phyloP scores from a whole-genome alignment of 64 coral and sea anemone species.

The Porites australiensis region DNA sequence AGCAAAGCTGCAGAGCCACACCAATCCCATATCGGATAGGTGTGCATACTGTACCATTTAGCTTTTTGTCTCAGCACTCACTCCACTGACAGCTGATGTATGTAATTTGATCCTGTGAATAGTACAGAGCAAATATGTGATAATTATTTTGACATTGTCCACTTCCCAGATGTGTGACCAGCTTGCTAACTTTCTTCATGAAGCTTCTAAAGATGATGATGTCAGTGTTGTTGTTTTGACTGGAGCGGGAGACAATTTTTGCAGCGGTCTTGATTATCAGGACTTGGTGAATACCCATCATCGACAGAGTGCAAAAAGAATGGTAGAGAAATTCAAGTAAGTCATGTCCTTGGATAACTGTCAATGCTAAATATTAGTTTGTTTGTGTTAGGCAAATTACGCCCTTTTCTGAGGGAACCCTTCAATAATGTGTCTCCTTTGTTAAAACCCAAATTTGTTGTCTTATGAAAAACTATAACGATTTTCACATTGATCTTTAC shows the following conservation, averaged over 20 bases:
- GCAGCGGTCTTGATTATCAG: conserved; percentile 86
- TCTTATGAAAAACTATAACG: too few species aligned
- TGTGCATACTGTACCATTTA: too few species aligned
- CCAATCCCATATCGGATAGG: too few species aligned
- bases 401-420: not conserved
- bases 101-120: too few species aligned
- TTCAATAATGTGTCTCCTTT: too few species aligned
- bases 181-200: conserved; percentile 77
- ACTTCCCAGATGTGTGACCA: conserved; percentile 94
- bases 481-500: too few species aligned
- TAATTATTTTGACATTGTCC: not conserved
- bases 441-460: too few species aligned
- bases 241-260: conserved; percentile 81
- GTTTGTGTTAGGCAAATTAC: not conserved
- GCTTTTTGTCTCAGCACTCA: too few species aligned
- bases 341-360: not conserved
- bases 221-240: conserved; percentile 82
- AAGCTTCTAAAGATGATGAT: conserved; percentile 81
- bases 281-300: conserved; percentile 40
- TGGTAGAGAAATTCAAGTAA: conserved; percentile 98
- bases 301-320: conserved; percentile 67
- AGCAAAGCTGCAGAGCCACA: too few species aligned
- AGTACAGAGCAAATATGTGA: too few species aligned
- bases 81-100: too few species aligned
- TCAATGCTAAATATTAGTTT: not conserved